These are phyloP conservation scores for Drosophila sucinea DNA, from an alignment of 1,140 invertebrate species.

Conservation along the genomic window DNA sequence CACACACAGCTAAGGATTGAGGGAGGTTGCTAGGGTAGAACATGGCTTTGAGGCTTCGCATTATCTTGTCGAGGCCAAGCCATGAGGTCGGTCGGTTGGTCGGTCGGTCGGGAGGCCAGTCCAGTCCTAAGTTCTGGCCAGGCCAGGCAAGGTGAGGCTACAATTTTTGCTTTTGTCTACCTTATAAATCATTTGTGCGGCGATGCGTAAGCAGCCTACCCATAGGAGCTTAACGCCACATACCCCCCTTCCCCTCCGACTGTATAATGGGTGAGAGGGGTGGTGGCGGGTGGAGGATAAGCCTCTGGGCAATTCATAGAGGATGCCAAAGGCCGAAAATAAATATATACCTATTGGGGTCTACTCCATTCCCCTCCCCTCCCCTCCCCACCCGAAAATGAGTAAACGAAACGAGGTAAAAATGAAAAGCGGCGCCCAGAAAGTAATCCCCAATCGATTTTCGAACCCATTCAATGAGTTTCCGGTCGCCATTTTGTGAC, in stretches of 20 bases:
- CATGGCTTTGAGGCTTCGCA: constrained; percentile 9
- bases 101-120: not conserved
- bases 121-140: constrained; percentile 12
- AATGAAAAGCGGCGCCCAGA: constrained; percentile 72
- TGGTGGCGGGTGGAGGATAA: constrained; percentile 32
- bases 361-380: too few species aligned
- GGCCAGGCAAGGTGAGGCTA: constrained; percentile 31
- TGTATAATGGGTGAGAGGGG: not conserved
- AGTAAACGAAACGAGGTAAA: constrained; percentile 62
- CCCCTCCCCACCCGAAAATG: not conserved
- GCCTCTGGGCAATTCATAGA: constrained; percentile 34
- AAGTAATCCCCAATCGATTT: constrained; percentile 79
- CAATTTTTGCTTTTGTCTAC: constrained; percentile 74
- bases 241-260: not conserved
- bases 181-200: constrained; percentile 78
- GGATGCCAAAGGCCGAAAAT: constrained; percentile 55
- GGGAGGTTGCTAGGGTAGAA: not conserved
- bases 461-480: constrained; percentile 69
- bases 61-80: constrained; percentile 15
- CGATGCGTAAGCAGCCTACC: constrained; percentile 63
- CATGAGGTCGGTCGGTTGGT: not conserved
- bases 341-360: constrained; percentile 49
- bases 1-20: not conserved
- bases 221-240: constrained; percentile 43
- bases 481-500: constrained; percentile 69